Conservation (phyloP, 2,113 vertebrate genomes). For the Ginglymostoma cirratum region DNA sequence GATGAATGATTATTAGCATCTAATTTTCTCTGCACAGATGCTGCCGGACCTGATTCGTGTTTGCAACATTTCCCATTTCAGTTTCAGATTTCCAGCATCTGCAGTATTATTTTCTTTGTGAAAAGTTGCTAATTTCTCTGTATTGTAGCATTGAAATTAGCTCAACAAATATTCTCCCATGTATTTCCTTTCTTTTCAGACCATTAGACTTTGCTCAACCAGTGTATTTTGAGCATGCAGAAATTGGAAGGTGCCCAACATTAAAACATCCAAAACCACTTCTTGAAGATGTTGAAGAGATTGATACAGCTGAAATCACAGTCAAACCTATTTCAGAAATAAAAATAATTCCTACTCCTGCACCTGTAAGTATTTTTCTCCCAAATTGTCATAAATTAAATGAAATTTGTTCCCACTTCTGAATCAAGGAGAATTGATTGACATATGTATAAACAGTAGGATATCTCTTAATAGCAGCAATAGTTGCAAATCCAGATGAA, state of each 20-base stretch:
- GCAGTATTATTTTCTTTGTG: background rate
- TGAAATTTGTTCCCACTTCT: background rate
- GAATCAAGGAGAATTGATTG: background rate
- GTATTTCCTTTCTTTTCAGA: conserved; percentile 52
- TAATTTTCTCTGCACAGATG: too few relatives aligned
- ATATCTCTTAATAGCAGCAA: background rate
- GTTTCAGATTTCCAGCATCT: too few relatives aligned
- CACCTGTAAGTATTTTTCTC: conserved; percentile 57
- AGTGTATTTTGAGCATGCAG: conserved; percentile 84
- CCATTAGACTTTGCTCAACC: conserved; percentile 85
- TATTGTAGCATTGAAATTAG: background rate
- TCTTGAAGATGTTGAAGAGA: conserved; percentile 50
- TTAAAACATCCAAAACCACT: conserved; percentile 47
- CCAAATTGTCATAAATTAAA: background rate
- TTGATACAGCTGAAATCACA: conserved; percentile 39
- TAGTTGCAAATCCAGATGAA: background rate
- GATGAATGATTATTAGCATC: too few relatives aligned
- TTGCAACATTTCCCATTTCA: too few relatives aligned
- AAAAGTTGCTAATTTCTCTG: background rate
- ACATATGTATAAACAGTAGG: background rate
- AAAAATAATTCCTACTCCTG: conserved; percentile 36
- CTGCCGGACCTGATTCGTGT: too few relatives aligned
- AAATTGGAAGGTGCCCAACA: conserved; percentile 78
- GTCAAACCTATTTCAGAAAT: conserved; percentile 44
- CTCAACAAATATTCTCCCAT: background rate